Evolutionary conservation across 2,113 vertebrate species (phyloP).

Genomic region (Galbula dea): DNA sequence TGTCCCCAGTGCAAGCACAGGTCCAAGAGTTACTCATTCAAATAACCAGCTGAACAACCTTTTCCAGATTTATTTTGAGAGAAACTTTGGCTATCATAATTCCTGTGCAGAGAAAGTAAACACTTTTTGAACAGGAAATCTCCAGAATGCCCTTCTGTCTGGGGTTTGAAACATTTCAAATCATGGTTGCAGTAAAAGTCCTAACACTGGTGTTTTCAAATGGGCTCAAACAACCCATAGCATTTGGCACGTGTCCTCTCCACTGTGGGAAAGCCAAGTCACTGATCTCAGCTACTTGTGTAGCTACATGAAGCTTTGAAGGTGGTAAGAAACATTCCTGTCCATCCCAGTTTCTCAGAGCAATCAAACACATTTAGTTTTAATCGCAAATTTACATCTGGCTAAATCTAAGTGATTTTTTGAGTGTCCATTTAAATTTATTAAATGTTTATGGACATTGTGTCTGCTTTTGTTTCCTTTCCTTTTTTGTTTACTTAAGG

Average conservation of each 20-base stretch:
- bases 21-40: background rate
- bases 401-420: background rate
- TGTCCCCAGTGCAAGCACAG: background rate
- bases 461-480: background rate
- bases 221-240: background rate
- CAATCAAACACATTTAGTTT: background rate
- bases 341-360: background rate
- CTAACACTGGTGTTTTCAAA: background rate
- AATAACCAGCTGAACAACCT: background rate
- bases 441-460: background rate
- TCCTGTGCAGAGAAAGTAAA: background rate
- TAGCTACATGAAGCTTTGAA: background rate
- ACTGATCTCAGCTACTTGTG: background rate
- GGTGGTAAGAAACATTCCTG: background rate
- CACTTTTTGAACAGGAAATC: background rate
- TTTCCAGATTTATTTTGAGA: background rate
- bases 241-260: background rate
- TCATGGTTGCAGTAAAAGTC: background rate
- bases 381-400: background rate
- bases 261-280: background rate
- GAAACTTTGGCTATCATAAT: background rate
- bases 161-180: background rate
- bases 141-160: background rate
- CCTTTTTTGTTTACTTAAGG: background rate
- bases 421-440: background rate